A percentile compares a stretch with the other conserved stretches of the same genome.
Evolutionary conservation across 2,797 vertebrate genomes (phyloP).

Genomic region (Otus scops): DNA sequence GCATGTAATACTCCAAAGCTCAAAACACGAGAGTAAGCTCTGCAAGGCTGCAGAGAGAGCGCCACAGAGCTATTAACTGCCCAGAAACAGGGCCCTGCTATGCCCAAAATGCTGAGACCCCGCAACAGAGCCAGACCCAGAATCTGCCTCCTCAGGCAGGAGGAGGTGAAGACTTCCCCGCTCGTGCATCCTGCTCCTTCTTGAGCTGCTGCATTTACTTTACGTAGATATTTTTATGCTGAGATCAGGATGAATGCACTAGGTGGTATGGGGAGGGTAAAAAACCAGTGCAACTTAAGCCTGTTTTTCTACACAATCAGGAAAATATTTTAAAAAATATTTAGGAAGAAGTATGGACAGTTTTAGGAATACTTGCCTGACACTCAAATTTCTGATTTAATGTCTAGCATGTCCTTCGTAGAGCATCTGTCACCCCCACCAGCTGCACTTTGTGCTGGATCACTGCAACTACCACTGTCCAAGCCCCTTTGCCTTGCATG

Average conservation of each 20-base stretch:
- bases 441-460: accelerated
- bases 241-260: background rate
- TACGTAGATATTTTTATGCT: accelerated
- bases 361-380: background rate
- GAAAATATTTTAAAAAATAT: accelerated
- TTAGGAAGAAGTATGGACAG: background rate
- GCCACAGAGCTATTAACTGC: background rate
- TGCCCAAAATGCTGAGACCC: background rate
- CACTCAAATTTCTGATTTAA: background rate
- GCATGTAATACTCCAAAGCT: background rate
- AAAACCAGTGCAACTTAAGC: background rate
- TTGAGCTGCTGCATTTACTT: accelerated
- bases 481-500: too few species aligned
- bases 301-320: background rate
- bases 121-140: background rate
- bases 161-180: accelerated
- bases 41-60: background rate
- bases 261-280: accelerated
- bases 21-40: background rate
- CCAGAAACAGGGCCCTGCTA: background rate
- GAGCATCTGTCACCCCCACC: background rate
- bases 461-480: background rate
- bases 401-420: background rate
- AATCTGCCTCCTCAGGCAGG: accelerated
- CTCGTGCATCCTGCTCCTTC: background rate